These are phyloP conservation scores for Synanthedon myopaeformis DNA, from an alignment of 2,888 invertebrate species.

Conservation along the genomic window DNA sequence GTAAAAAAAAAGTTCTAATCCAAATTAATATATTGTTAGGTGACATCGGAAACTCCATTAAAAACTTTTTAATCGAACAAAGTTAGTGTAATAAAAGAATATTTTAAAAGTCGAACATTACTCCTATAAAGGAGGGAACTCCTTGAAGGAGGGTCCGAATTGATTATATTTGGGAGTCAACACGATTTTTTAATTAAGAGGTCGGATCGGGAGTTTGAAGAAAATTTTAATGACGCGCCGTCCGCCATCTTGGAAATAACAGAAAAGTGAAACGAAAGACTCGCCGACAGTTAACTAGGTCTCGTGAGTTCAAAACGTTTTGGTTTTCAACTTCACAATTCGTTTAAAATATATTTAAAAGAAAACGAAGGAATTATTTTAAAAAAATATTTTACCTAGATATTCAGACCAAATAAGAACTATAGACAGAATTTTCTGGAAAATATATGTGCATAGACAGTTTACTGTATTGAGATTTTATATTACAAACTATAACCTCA, in stretches of 20 bases:
- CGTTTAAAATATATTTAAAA: too few relatives aligned
- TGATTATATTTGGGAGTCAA: conserved; percentile 65
- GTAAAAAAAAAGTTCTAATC: too few relatives aligned
- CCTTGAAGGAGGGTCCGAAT: conserved; percentile 26
- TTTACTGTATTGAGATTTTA: too few relatives aligned
- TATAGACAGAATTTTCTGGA: too few relatives aligned
- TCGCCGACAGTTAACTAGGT: not conserved
- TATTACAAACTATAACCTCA: too few relatives aligned
- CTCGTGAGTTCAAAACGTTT: too few relatives aligned
- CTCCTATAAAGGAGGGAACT: not conserved
- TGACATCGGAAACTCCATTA: conserved; percentile 27
- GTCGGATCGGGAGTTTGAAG: conserved; percentile 14
- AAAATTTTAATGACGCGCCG: conserved; percentile 26
- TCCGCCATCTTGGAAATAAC: conserved; percentile 7
- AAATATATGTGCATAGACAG: too few relatives aligned
- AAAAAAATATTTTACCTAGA: too few relatives aligned
- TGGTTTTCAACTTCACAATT: too few relatives aligned
- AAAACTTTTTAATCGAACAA: conserved; percentile 48
- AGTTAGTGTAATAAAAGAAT: conserved; percentile 36
- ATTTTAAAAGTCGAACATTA: not conserved
- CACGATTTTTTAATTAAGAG: conserved; percentile 65
- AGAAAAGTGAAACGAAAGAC: conserved; percentile 6
- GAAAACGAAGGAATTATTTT: too few relatives aligned
- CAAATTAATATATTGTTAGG: too few relatives aligned
- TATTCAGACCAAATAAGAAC: too few relatives aligned